Base-by-base conservation (phyloP, 2,888 invertebrate genomes). In the Hipparchia sbordonii region DNA sequence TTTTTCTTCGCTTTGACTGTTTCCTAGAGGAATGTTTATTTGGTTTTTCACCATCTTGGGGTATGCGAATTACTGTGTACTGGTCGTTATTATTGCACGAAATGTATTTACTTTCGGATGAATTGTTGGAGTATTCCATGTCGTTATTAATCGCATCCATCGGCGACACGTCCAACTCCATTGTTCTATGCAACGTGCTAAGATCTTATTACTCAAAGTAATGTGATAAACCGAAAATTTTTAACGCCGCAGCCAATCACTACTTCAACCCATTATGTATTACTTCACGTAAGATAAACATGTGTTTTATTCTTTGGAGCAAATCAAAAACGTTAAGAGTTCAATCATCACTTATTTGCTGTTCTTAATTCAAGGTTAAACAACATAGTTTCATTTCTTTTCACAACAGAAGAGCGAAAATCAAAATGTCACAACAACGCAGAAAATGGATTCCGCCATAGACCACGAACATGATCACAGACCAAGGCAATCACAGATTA, bases 1-100 rank as follows among this genome's bases (percentile, higher is more conserved):
- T 97, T 85, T 96, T 95, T 82, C 97, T 94, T 79, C 97, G 93
- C 85, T 97, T 97, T 48, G 97, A 93, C 80, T 93, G 91, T 80
- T 93, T 97, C 88, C 96, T 95, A 77, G 97, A 94, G 72, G 97
- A 97, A 93, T 97, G 97, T 88, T 97, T 97, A 87, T 96, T 96
- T 82, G 96, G 95, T 81, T 95, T 96, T 74, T 91, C 92, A 77
- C 87, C 86, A 82, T 92, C 91, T 82, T 92, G 92, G 71, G 93
- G 90, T 82, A 93, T 92, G 76, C 92, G 88, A 82, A 92, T 91
- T 76, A 92, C 88, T 56, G 91, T 89, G 79, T 89, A 92, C 77
- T 92, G 88, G 75, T 93, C 93, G 79, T 88, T 91, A 80, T 87
- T 89, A 76, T 86, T 90, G 81, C 88, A 87, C 74, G 89, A 77